Evolutionary conservation across 2,113 vertebrate genomes (phyloP).

Genomic region (Corydoras maculifer): DNA sequence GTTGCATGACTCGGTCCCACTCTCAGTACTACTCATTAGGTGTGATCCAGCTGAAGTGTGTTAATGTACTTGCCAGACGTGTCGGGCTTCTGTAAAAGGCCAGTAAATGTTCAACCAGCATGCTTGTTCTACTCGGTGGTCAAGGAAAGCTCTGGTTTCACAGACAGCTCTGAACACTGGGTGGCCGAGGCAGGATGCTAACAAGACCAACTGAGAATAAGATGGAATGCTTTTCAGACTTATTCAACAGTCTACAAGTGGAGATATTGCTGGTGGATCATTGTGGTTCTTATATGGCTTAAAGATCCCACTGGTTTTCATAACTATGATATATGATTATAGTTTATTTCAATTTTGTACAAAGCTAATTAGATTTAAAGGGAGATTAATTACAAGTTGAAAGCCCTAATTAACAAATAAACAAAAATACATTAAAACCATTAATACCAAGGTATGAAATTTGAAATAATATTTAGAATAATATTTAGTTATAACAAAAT

Average conservation of each 20-base stretch:
- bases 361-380: too few species aligned
- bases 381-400: too few species aligned
- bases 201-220: constrained; percentile 3
- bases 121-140: constrained; percentile 22
- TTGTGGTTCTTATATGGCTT: background rate
- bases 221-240: background rate
- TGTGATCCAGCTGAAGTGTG: constrained; percentile 9
- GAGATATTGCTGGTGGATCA: background rate
- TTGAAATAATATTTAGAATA: too few species aligned
- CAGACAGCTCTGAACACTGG: constrained; percentile 31
- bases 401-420: too few species aligned
- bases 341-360: too few species aligned
- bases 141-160: constrained; percentile 26
- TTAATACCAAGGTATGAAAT: too few species aligned
- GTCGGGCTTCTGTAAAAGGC: constrained; percentile 18
- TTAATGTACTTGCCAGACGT: constrained; percentile 22
- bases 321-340: too few species aligned
- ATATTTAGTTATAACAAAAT: too few species aligned
- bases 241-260: background rate
- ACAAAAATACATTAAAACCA: too few species aligned
- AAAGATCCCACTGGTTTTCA: too few species aligned
- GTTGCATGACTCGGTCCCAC: background rate
- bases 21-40: background rate
- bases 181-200: constrained; percentile 18
- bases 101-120: constrained; percentile 18